Evolutionary conservation across 2,113 vertebrate species (phyloP), one percentile per base, ranked within the genome.

Genomic region (Paralichthys olivaceus): DNA sequence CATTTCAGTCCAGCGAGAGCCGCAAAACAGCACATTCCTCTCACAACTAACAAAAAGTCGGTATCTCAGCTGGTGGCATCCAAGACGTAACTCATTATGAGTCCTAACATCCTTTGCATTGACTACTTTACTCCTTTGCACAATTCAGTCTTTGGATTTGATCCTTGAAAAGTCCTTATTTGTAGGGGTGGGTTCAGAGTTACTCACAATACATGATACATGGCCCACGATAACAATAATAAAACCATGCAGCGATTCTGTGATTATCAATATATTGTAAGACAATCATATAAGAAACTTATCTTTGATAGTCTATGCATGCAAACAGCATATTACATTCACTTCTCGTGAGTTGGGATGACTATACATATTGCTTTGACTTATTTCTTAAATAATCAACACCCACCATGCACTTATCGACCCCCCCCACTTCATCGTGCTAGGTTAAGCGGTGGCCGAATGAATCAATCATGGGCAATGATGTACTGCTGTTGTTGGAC

Each of bases 1-100:
- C 80, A 79, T 89, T 90, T 84, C 87, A 88, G 80, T 58, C 45
- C 75, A 77, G 2, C 49, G 55, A 63, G 37, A 78, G 73, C 23
- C 15, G 53, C 53, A 37, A 66, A 80, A 69, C 69, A 77, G 29
- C 84, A 66, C 66, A 84, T 80, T 91, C 72, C 72, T 69, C 57
- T 77, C 11, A 26, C 26, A 9, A 67, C 40, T 49, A 58, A 4
- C n/a, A 53, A 40, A 59, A 32, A 20, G 4, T 8, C 7, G 5
- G 19, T 1, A 59, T 71, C 43, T 63, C 56, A 40, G 53, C 57
- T 25, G 53, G 17, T 19, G 4, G 19, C 22, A 6, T 40, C 12
- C 19, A 19, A 66, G 1, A 55, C 1, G 20, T 17, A 7, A 60
- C 7, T 32, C 9, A 51, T 28, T 57, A 5, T 20, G 2, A 19